Evolutionary conservation across 2,797 vertebrate species (phyloP).

Genomic region (Takifugu ocellatus): DNA sequence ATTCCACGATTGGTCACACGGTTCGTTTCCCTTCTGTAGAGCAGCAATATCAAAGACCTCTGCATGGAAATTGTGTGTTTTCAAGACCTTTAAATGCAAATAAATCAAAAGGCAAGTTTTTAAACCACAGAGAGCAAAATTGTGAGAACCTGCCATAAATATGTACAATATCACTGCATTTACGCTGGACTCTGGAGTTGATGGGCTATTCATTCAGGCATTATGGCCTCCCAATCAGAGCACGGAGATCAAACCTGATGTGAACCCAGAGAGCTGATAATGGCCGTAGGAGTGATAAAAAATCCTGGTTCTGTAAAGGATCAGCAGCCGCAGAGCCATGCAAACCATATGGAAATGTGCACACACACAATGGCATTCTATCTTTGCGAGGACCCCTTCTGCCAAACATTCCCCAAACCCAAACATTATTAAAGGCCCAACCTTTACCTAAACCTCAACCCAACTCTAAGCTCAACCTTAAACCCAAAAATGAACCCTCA

Average conservation of each 20-base stretch:
- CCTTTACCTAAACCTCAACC: too few species aligned
- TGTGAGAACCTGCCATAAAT: slow-evolving; percentile 6
- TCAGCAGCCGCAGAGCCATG: slow-evolving; percentile 23
- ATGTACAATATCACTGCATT: slow-evolving; percentile 30
- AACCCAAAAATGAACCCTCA: too few species aligned
- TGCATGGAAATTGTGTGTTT: not conserved
- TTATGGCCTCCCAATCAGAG: slow-evolving; percentile 57
- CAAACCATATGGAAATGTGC: slow-evolving; percentile 40
- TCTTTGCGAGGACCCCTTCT: too few species aligned
- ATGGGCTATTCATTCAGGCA: slow-evolving; percentile 43
- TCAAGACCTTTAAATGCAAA: not conserved
- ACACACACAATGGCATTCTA: not conserved
- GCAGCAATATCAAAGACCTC: not conserved
- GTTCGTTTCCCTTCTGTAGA: not conserved
- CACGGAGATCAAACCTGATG: slow-evolving; percentile 62
- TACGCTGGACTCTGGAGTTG: slow-evolving; percentile 40
- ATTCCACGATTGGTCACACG: slow-evolving; percentile 16
- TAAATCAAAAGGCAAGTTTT: not conserved
- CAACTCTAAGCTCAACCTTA: too few species aligned
- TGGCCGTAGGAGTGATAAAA: slow-evolving; percentile 65
- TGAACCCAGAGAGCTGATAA: slow-evolving; percentile 57
- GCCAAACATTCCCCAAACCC: too few species aligned
- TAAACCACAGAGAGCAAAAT: not conserved
- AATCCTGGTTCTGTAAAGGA: slow-evolving; percentile 47
- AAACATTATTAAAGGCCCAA: too few species aligned